Evolutionary conservation across 2,797 vertebrate species (phyloP).

Genomic region (Sebastes variabilis): DNA sequence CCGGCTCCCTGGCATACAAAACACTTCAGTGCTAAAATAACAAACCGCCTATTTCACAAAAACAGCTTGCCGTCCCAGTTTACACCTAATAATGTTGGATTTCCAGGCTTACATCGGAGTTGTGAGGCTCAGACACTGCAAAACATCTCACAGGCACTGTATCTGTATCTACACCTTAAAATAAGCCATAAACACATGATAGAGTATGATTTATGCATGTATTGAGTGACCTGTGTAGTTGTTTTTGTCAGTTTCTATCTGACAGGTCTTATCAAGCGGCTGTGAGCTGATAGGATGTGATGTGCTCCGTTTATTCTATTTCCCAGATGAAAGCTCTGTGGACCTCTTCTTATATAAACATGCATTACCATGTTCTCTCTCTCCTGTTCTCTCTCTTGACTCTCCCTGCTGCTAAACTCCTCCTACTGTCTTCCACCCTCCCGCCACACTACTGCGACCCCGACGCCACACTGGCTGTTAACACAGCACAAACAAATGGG

Average conservation of each 20-base stretch:
- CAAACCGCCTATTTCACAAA: conserved; percentile 35
- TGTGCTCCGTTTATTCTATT: conserved; percentile 62
- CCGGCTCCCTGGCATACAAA: conserved; percentile 52
- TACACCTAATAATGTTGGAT: conserved; percentile 31
- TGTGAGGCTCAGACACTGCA: conserved; percentile 11
- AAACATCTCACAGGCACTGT: neutral
- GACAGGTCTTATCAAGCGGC: conserved; percentile 47
- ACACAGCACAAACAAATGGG: conserved; percentile 75
- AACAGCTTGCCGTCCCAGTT: conserved; percentile 35
- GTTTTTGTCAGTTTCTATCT: conserved; percentile 39
- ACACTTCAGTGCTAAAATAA: conserved; percentile 56
- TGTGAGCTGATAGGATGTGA: conserved; percentile 35
- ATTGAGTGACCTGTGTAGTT: conserved; percentile 44
- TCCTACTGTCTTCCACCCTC: conserved; percentile 15
- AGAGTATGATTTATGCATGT: conserved; percentile 6
- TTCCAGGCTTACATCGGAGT: conserved; percentile 28
- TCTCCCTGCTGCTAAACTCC: conserved; percentile 15
- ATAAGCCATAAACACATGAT: conserved; percentile 9
- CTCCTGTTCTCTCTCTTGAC: conserved; percentile 3
- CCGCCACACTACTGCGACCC: conserved; percentile 25
- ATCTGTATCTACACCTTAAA: conserved; percentile 24
- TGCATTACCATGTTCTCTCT: conserved; percentile 45
- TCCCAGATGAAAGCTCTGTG: conserved; percentile 69
- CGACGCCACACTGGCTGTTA: conserved; percentile 55
- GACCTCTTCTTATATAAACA: conserved; percentile 65